Evolutionary conservation across 2,888 invertebrate genomes (phyloP), one percentile per base, ranked within the genome.

Genomic region (Cerastis rubricosa): DNA sequence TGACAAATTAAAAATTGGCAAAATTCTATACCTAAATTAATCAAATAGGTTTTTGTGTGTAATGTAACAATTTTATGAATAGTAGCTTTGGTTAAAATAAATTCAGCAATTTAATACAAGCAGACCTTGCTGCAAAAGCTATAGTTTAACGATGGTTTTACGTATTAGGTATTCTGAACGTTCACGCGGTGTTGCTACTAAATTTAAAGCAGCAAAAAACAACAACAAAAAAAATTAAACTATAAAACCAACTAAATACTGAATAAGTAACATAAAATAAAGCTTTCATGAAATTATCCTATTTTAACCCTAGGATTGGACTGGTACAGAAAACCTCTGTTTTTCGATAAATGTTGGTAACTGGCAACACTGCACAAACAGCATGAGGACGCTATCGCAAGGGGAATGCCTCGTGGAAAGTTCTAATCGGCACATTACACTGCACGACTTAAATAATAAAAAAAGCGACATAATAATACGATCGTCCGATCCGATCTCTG

Each of bases 321-420:
- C 19, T 29, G 17, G 29, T 59, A 17, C 29, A 19, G 29, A 19
- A 9, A 25, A n/a, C 12, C 54, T n/a, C 54, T 12, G 12, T 7
- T 17, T n/a, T 17, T 5, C 17, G 8, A n/a, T 7, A 19, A 40
- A 5, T n/a, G 9, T 22, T 78, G 57, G 78, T 25, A 78, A 78
- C 57, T 78, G 57, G 78, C 35, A 78, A 78, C 57, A 77, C 35
- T 59, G 2, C 6, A 35, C 3, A 22, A 1, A 64, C 11, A 51
- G 61, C 59, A 61, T 63, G 73, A 61, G 71, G 54, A 11, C 70
- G 63, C 12, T 47, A 64, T 64, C 64, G 43, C 64, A 64, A 76
- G 83, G 83, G 84, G 84, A 84, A 84, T 80, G 87, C 83, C 83
- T 72, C 66, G 43, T 80, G 80, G 71, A 64, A 69, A 71, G 6